Conservation (phyloP, 2,113 vertebrate genomes). For the Nestor notabilis region DNA sequence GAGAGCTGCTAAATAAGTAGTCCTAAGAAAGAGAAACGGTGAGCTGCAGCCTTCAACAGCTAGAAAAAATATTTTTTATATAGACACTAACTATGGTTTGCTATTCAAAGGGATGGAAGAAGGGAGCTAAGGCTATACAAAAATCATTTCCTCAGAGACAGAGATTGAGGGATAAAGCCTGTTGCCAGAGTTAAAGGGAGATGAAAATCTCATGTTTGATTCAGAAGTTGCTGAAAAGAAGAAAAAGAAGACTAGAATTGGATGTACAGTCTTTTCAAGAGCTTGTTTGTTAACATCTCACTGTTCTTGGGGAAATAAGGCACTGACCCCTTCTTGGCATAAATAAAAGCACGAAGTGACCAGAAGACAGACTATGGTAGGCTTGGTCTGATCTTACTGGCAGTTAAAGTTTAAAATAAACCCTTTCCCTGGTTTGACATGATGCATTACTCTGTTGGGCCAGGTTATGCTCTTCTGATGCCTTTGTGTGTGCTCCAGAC, state of each 20-base stretch:
- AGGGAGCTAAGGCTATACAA: background rate
- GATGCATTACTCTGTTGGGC: background rate
- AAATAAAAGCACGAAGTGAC: background rate
- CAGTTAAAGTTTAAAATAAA: background rate
- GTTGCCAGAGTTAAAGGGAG: background rate
- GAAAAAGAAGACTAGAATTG: background rate
- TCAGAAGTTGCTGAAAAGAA: background rate
- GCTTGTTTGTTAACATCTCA: background rate
- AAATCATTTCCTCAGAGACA: background rate
- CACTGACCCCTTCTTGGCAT: background rate
- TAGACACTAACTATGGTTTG: background rate
- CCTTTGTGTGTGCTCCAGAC: background rate
- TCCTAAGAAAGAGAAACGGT: background rate
- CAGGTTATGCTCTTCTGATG: background rate
- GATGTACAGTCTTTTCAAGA: background rate
- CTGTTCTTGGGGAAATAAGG: background rate
- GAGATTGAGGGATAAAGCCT: background rate
- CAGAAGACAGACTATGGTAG: background rate
- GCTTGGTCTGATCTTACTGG: background rate
- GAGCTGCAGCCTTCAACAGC: conserved; percentile 6
- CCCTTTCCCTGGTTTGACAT: background rate
- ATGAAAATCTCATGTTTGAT: background rate
- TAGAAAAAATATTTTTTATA: background rate
- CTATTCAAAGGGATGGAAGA: conserved; percentile 11
- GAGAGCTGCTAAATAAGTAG: conserved; percentile 31